Evolutionary conservation across 1,140 invertebrate genomes (phyloP).

Genomic region (Neodiprion pinetum): DNA sequence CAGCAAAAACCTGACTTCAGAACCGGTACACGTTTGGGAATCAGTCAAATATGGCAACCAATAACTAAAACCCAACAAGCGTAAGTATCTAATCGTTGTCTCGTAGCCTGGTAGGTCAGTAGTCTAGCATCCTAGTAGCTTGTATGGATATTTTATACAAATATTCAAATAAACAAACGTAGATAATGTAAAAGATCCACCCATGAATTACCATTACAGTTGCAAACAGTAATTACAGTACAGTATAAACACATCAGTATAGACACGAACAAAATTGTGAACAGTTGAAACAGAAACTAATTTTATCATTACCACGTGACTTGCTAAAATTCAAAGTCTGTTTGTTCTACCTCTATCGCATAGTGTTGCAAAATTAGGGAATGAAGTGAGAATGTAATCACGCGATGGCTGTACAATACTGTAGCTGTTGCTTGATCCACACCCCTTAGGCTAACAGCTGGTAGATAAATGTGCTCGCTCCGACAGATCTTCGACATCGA

Average conservation of each 20-base stretch:
- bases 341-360: background rate
- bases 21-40: constrained; percentile 70
- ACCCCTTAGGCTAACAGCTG: constrained; percentile 30
- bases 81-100: constrained; percentile 58
- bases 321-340: no score
- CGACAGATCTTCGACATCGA: constrained; percentile 40
- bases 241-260: background rate
- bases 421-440: constrained; percentile 11
- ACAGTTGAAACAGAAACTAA: no score
- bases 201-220: background rate
- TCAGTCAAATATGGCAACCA: constrained; percentile 78
- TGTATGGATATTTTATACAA: background rate
- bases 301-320: no score
- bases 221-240: background rate
- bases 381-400: background rate
- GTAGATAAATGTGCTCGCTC: constrained; percentile 53
- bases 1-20: constrained; percentile 75
- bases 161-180: background rate
- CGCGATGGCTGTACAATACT: background rate
- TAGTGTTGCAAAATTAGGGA: background rate
- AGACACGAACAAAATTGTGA: background rate
- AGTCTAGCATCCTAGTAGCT: background rate
- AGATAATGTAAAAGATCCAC: background rate
- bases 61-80: constrained; percentile 63
- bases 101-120: constrained; percentile 28